Conservation (phyloP, 2,888 invertebrate genomes). For the Aphodius granarius region DNA sequence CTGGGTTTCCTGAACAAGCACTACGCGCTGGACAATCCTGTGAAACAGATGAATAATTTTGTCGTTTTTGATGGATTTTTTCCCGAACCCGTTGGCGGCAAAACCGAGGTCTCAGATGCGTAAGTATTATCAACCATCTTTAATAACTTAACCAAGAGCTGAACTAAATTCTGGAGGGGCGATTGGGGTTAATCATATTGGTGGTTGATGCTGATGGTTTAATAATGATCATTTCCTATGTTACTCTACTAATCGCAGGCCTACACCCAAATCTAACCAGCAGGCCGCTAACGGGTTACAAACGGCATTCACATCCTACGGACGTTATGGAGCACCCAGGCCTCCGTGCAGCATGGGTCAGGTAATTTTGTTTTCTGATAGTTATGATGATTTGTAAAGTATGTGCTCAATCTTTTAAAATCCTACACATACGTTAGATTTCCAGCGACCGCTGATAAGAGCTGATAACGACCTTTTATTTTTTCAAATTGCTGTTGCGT, state of each 20-base stretch:
- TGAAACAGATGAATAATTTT: slow-evolving; percentile 87
- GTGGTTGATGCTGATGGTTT: slow-evolving; percentile 19
- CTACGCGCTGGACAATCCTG: slow-evolving; percentile 65
- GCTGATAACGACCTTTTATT: not conserved
- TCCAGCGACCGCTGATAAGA: not conserved
- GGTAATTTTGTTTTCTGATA: slow-evolving; percentile 50
- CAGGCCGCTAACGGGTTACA: slow-evolving; percentile 51
- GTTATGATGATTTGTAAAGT: not conserved
- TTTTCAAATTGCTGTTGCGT: not conserved
- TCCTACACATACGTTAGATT: not conserved
- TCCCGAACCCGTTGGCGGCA: slow-evolving; percentile 32
- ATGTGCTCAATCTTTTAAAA: not conserved
- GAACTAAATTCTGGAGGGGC: not conserved
- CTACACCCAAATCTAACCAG: slow-evolving; percentile 36
- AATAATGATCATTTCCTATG: slow-evolving; percentile 28
- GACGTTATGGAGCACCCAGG: slow-evolving; percentile 65
- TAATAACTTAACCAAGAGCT: not conserved
- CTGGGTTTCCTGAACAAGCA: slow-evolving; percentile 83
- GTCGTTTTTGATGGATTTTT: slow-evolving; percentile 86
- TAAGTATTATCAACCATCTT: not conserved
- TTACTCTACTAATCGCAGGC: slow-evolving; percentile 29
- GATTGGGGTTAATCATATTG: not conserved
- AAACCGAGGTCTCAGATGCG: slow-evolving; percentile 7
- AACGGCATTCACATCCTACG: slow-evolving; percentile 52
- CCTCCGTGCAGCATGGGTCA: slow-evolving; percentile 70